Percentiles rank a stretch among this genome's conserved stretches.
These are phyloP conservation scores for Drosophila miranda DNA, from an alignment of 1,140 invertebrate species.

Conservation along the genomic window DNA sequence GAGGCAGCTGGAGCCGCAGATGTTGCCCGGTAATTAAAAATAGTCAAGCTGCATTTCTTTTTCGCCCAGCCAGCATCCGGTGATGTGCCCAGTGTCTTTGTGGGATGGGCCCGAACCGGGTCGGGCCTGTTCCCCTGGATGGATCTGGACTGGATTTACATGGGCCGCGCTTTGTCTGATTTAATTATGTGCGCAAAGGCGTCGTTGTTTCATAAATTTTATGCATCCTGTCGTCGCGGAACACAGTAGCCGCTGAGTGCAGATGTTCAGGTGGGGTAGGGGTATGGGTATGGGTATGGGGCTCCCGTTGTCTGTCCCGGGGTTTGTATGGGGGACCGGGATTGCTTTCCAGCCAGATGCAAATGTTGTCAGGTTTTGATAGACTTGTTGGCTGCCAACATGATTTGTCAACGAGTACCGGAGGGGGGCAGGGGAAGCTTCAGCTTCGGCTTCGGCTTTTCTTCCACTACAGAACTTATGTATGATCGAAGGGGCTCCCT, in stretches of 20 bases:
- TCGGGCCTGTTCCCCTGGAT: slow-evolving; percentile 1
- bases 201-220: slow-evolving; percentile 80
- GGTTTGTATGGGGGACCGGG: no score
- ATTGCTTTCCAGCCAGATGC: slow-evolving; percentile 34
- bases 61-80: slow-evolving; percentile 71
- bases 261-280: neutral
- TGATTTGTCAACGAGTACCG: slow-evolving; percentile 58
- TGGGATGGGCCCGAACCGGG: slow-evolving; percentile 17
- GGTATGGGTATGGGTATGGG: neutral
- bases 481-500: no score
- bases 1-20: slow-evolving; percentile 47
- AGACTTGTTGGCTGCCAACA: slow-evolving; percentile 74
- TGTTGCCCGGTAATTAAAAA: slow-evolving; percentile 74
- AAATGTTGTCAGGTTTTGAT: slow-evolving; percentile 72
- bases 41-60: slow-evolving; percentile 79
- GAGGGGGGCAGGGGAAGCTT: neutral
- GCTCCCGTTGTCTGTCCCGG: neutral
- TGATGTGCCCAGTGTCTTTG: slow-evolving; percentile 25
- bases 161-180: slow-evolving; percentile 75
- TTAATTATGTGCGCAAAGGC: slow-evolving; percentile 79
- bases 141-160: slow-evolving; percentile 59
- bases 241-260: slow-evolving; percentile 39
- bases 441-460: no score
- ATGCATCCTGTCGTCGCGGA: slow-evolving; percentile 69
- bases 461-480: no score